phyloP scores from a whole-genome alignment of 2,113 vertebrate species.

The Hydrochoerus hydrochaeris region DNA sequence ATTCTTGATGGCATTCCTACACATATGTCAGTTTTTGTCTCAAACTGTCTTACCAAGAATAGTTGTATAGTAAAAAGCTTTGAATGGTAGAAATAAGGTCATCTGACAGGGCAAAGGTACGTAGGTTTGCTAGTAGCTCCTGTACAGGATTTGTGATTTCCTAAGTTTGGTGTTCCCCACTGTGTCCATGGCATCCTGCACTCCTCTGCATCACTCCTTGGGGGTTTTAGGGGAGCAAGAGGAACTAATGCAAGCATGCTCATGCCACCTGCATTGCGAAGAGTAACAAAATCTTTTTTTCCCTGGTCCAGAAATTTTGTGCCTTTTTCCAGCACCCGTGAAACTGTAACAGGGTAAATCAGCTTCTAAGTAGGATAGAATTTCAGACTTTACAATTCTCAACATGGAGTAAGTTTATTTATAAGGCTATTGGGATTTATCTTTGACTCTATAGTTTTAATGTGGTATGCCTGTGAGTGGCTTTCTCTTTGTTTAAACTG shows the following conservation, averaged over 20 bases:
- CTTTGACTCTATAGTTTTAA: neutral
- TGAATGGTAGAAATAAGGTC: neutral
- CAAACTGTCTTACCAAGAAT: neutral
- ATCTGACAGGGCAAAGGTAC: neutral
- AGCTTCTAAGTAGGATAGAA: neutral
- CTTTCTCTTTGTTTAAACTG: neutral
- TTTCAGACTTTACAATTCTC: neutral
- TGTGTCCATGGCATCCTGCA: neutral
- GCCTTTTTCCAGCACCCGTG: neutral
- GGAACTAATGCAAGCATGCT: neutral
- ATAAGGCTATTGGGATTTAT: neutral
- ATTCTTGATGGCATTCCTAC: neutral
- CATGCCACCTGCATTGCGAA: neutral
- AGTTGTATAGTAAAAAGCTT: neutral
- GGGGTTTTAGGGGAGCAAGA: neutral
- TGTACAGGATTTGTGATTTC: neutral
- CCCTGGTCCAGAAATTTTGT: neutral
- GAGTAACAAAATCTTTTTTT: neutral
- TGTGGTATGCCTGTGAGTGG: neutral
- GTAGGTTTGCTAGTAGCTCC: neutral
- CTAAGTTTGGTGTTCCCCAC: neutral
- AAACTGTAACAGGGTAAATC: neutral
- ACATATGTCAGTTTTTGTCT: neutral
- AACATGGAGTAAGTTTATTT: neutral
- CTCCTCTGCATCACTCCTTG: neutral